A percentile compares a stretch with the other conserved stretches of the same genome.
Evolutionary conservation across 1,140 invertebrate genomes (phyloP).

Genomic region (Ceratina calcarata): DNA sequence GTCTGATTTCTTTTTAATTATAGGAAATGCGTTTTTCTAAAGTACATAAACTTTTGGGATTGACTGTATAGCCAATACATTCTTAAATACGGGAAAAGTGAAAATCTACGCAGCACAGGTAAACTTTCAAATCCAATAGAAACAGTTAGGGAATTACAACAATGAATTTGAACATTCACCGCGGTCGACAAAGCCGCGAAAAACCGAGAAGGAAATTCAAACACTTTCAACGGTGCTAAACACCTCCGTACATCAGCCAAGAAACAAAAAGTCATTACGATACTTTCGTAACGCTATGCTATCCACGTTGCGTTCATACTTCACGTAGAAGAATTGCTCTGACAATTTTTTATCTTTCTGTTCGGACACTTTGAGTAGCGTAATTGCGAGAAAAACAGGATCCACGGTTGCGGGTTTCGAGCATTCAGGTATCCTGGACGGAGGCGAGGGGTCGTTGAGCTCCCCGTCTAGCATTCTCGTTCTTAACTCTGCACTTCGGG

Average conservation of each 20-base stretch:
- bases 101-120: background rate
- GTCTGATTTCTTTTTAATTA: too few relatives aligned
- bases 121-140: background rate
- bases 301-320: too few relatives aligned
- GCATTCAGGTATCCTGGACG: conserved; percentile 45
- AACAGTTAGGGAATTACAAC: background rate
- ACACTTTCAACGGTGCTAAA: background rate
- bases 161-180: conserved; percentile 1
- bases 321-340: too few relatives aligned
- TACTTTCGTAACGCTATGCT: too few relatives aligned
- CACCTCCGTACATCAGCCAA: too few relatives aligned
- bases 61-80: too few relatives aligned
- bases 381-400: background rate
- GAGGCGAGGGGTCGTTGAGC: conserved; percentile 54
- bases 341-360: too few relatives aligned
- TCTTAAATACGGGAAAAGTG: background rate
- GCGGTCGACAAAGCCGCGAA: background rate
- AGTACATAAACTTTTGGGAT: too few relatives aligned
- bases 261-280: too few relatives aligned
- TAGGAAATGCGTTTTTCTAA: too few relatives aligned
- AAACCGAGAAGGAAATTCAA: background rate
- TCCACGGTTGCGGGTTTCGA: background rate
- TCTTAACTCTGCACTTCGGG: conserved; percentile 52
- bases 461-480: conserved; percentile 53
- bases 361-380: too few relatives aligned